These are phyloP conservation scores for Ichneumoninae sp. DNA, from an alignment of 2,888 invertebrate genomes.

Conservation along the genomic window DNA sequence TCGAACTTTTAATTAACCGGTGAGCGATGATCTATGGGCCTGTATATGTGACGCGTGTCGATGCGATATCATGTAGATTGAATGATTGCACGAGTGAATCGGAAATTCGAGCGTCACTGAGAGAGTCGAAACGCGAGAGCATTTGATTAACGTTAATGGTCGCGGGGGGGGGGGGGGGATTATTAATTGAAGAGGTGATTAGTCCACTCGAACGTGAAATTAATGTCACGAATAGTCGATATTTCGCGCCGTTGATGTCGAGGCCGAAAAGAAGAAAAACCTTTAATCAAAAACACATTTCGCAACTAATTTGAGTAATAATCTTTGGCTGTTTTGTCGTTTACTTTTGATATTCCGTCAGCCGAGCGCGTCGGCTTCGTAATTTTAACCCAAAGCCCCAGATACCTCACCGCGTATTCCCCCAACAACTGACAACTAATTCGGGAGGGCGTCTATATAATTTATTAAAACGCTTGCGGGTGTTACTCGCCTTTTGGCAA, in stretches of 20 bases:
- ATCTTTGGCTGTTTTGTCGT: constrained; percentile 28
- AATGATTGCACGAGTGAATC: constrained; percentile 11
- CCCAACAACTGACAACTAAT: constrained; percentile 55
- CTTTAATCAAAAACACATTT: not conserved
- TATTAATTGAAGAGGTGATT: not conserved
- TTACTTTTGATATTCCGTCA: constrained; percentile 44
- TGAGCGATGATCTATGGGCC: constrained; percentile 37
- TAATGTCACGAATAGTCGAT: constrained; percentile 8
- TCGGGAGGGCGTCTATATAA: constrained; percentile 61
- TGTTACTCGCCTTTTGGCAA: constrained; percentile 53
- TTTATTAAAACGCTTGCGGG: constrained; percentile 56
- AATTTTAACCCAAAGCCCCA: constrained; percentile 61
- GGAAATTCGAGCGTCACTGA: constrained; percentile 25
- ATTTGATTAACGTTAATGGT: constrained; percentile 17
- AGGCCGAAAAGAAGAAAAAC: not conserved
- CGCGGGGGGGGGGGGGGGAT: not conserved
- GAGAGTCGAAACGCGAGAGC: not conserved
- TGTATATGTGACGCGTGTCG: not conserved
- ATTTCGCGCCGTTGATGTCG: not conserved
- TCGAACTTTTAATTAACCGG: constrained; percentile 38
- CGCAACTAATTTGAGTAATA: not conserved
- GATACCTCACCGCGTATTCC: constrained; percentile 26
- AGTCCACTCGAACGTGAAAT: not conserved
- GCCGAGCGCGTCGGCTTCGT: constrained; percentile 42
- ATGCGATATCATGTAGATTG: constrained; percentile 1